phyloP scores from a whole-genome alignment of 2,888 invertebrate genomes.

The Acleris literana region DNA sequence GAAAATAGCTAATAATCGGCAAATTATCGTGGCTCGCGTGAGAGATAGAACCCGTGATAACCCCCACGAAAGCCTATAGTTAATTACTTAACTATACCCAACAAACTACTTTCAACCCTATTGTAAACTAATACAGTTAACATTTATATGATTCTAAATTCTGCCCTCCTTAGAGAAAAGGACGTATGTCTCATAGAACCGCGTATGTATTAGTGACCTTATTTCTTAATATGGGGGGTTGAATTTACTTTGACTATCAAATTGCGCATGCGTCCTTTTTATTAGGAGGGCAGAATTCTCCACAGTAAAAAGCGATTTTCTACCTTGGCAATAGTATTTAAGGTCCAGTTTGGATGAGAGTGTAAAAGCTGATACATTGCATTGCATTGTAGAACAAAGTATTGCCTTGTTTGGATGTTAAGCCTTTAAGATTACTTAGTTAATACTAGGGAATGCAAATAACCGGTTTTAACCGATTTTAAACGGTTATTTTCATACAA shows the following conservation, averaged over 20 bases:
- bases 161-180: no score
- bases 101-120: neutral
- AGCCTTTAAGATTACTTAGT: no score
- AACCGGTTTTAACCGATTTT: no score
- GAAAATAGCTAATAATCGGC: constrained; percentile 24
- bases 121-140: neutral
- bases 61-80: constrained; percentile 28
- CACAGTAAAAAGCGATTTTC: neutral
- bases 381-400: neutral
- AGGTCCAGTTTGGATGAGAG: neutral
- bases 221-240: no score
- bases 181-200: no score
- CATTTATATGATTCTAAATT: neutral
- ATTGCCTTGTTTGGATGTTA: neutral
- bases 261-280: no score
- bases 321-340: constrained; percentile 2
- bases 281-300: no score
- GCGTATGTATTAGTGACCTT: no score
- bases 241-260: no score
- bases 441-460: no score
- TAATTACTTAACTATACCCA: constrained; percentile 33
- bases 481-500: no score
- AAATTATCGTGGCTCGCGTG: constrained; percentile 31
- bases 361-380: neutral
- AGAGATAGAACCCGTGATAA: constrained; percentile 21